phyloP scores from a whole-genome alignment of 2,113 vertebrate genomes.

The Rhineura floridana region DNA sequence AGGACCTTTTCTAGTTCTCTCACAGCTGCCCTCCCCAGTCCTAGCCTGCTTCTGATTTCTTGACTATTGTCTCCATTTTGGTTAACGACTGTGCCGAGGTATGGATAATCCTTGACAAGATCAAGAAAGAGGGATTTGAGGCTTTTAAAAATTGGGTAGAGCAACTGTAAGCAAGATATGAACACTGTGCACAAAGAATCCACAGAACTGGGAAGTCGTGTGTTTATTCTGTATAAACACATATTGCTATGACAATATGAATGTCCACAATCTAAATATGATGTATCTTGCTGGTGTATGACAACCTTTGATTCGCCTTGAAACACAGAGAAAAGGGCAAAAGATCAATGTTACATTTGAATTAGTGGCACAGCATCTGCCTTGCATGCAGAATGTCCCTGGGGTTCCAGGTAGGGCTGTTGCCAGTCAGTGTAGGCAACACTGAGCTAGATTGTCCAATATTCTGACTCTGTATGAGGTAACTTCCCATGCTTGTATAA shows the following conservation, averaged over 20 bases:
- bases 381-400: too few species aligned
- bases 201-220: background rate
- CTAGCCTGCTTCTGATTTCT: too few species aligned
- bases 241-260: background rate
- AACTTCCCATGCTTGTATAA: background rate
- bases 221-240: background rate
- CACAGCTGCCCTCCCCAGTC: too few species aligned
- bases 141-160: background rate
- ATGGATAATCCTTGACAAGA: too few species aligned
- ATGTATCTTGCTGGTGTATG: background rate
- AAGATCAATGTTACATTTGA: background rate
- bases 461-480: too few species aligned
- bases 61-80: too few species aligned
- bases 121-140: too few species aligned
- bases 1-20: too few species aligned
- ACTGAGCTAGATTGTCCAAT: too few species aligned
- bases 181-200: background rate
- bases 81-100: too few species aligned
- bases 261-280: background rate
- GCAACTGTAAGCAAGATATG: background rate
- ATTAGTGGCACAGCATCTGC: too few species aligned
- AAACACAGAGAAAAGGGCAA: background rate
- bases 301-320: background rate
- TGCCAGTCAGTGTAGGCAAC: rapidly evolving
- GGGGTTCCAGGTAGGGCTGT: too few species aligned